Conservation (phyloP, 2,113 vertebrate species). For the Actenoides hombroni region DNA sequence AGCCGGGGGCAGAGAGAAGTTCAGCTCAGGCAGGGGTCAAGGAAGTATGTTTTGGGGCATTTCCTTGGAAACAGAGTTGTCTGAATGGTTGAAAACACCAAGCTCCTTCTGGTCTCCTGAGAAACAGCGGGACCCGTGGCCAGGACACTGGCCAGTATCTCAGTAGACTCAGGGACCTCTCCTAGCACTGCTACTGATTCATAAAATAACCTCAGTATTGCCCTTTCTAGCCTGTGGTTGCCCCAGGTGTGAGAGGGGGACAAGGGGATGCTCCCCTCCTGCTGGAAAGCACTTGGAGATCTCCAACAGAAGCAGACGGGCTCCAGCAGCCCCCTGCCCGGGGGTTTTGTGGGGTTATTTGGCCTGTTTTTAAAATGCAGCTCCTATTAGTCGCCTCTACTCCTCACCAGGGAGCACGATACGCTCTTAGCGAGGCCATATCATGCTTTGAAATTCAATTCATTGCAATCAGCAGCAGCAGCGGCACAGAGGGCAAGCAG, state of each 20-base stretch:
- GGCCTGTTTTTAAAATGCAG: neutral
- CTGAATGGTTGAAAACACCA: rapidly evolving
- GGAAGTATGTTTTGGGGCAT: neutral
- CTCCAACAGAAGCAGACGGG: neutral
- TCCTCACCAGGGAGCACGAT: neutral
- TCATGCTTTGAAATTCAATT: neutral
- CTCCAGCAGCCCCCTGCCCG: neutral
- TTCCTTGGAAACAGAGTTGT: neutral
- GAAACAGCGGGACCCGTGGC: neutral
- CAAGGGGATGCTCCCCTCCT: neutral
- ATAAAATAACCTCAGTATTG: neutral
- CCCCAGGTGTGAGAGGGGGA: neutral
- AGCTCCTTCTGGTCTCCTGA: neutral
- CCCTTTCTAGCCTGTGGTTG: neutral
- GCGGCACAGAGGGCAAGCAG: neutral
- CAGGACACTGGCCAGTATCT: neutral
- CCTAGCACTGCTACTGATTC: neutral
- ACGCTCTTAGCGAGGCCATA: neutral
- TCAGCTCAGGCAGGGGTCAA: neutral
- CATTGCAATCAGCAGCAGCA: neutral
- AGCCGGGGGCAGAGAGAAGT: neutral
- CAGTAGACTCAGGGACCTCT: neutral
- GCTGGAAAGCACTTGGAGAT: neutral
- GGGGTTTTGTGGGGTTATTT: neutral
- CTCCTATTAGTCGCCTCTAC: neutral